Percentiles rank a stretch among this genome's conserved stretches.
phyloP scores from a whole-genome alignment of 2,888 invertebrate species.

The Platycnemis pennipes region DNA sequence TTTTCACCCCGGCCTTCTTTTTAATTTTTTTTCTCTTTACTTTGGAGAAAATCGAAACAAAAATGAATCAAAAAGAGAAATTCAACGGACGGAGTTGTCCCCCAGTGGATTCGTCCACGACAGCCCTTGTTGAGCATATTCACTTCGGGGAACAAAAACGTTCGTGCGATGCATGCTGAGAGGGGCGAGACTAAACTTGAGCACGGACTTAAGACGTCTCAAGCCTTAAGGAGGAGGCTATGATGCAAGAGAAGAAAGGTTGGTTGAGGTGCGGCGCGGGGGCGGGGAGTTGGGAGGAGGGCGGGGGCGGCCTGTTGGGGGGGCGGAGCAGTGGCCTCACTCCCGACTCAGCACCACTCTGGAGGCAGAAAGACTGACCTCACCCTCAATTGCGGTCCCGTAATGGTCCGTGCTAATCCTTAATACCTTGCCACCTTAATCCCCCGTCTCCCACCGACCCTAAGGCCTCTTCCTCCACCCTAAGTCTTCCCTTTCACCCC shows the following conservation, averaged over 20 bases:
- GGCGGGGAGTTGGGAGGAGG: background rate
- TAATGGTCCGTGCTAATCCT: constrained; percentile 43
- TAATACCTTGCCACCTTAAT: constrained; percentile 46
- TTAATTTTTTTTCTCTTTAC: background rate
- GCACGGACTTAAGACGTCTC: background rate
- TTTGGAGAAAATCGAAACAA: background rate
- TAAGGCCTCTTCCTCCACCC: background rate
- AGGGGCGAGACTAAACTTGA: background rate
- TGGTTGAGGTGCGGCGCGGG: background rate
- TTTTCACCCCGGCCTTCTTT: no score
- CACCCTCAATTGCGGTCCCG: constrained; percentile 5
- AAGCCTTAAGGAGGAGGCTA: background rate
- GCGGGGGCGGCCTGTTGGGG: background rate
- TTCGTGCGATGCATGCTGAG: background rate
- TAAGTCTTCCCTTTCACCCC: background rate
- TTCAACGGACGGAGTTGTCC: background rate
- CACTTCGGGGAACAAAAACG: background rate
- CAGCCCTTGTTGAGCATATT: background rate
- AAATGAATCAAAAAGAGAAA: background rate
- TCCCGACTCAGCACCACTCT: background rate
- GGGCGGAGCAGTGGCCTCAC: background rate
- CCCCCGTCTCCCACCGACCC: background rate
- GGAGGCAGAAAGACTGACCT: constrained; percentile 43
- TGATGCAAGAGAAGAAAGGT: background rate
- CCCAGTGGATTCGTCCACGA: background rate